Evolutionary conservation across 2,113 vertebrate species (phyloP).

Genomic region (Isichthys henryi): DNA sequence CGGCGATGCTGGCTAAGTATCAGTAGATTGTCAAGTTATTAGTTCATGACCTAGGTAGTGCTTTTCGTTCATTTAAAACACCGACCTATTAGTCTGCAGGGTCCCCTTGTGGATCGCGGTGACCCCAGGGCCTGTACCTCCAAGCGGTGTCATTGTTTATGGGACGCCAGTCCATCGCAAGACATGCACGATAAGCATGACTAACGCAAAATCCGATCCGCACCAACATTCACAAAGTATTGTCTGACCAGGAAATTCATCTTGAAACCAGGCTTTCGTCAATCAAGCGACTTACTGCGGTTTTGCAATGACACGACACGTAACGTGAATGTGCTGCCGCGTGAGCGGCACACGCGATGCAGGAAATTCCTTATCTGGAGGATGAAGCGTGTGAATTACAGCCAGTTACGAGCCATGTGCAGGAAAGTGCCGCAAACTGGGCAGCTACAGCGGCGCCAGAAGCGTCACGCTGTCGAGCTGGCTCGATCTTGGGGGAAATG

Average conservation of each 20-base stretch:
- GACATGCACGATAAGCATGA: not conserved
- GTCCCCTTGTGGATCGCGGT: not conserved
- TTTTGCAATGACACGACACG: not conserved
- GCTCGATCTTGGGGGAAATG: not conserved
- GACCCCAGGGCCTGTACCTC: not conserved
- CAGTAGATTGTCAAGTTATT: not conserved
- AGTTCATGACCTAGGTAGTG: not conserved
- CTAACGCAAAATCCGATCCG: not conserved
- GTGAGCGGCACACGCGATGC: not conserved
- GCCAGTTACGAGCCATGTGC: not conserved
- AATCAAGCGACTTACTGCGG: not conserved
- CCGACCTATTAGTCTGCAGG: not conserved
- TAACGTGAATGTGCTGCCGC: not conserved
- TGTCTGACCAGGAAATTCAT: not conserved
- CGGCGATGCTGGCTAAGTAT: not conserved
- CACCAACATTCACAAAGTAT: not conserved
- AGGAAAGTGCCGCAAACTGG: not conserved
- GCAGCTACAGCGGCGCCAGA: not conserved
- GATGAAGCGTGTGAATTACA: not conserved
- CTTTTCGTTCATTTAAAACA: not conserved
- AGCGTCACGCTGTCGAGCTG: not conserved
- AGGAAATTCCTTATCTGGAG: not conserved
- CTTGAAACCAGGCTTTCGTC: not conserved
- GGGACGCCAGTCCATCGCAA: not conserved
- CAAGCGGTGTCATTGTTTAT: not conserved